These are phyloP conservation scores for Megalurothrips usitatus DNA, from an alignment of 2,888 invertebrate species.

Conservation along the genomic window DNA sequence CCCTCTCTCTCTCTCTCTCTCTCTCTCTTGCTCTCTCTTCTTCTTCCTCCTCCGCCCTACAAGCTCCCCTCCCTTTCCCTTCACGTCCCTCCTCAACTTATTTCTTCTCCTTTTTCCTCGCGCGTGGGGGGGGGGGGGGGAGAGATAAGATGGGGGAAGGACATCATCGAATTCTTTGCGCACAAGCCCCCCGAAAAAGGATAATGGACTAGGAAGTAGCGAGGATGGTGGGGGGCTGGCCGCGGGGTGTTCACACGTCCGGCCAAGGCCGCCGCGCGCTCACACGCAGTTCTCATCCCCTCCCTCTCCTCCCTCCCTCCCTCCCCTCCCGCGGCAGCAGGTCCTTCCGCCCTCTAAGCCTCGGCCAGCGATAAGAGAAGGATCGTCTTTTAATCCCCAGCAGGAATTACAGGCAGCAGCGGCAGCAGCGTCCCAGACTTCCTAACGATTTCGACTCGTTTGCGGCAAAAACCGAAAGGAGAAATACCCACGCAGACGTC, in stretches of 20 bases:
- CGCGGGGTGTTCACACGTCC: background rate
- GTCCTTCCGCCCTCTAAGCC: background rate
- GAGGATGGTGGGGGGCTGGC: background rate
- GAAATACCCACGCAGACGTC: too few species aligned
- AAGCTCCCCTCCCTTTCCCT: too few species aligned
- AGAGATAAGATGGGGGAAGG: background rate
- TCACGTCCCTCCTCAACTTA: background rate
- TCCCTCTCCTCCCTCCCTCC: too few species aligned
- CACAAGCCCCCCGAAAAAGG: background rate
- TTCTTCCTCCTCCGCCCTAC: background rate
- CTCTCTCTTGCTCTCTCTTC: background rate
- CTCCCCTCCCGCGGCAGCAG: too few species aligned
- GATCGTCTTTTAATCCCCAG: slow-evolving; percentile 8
- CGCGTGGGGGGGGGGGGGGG: background rate
- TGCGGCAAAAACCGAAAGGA: too few species aligned
- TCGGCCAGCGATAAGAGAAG: background rate
- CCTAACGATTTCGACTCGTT: too few species aligned
- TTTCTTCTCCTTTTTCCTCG: background rate
- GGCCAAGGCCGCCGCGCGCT: background rate
- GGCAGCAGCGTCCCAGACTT: too few species aligned
- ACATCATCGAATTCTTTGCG: background rate
- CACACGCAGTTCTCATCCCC: background rate
- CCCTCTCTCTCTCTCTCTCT: background rate
- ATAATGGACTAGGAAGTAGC: background rate
- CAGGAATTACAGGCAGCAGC: too few species aligned